phyloP scores from a whole-genome alignment of 2,888 invertebrate species.

The Cantharis lateralis region DNA sequence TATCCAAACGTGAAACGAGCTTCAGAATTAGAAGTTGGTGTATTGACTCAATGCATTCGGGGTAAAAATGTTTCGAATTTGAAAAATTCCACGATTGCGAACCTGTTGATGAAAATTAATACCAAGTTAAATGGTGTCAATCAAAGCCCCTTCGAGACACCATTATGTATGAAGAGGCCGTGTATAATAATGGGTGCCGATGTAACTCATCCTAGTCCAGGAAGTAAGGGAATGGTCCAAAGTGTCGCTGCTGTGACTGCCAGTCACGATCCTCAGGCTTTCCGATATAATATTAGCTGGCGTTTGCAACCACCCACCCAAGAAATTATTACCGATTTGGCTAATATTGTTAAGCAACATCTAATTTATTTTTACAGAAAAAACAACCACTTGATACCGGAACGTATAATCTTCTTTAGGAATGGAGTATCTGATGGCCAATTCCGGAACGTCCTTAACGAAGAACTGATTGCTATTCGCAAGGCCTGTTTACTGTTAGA shows the following conservation, averaged over 20 bases:
- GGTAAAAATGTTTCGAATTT: conserved; percentile 56
- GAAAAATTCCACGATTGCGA: conserved; percentile 66
- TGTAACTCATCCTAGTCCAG: conserved; percentile 87
- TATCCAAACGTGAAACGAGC: conserved; percentile 43
- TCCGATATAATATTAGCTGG: conserved; percentile 74
- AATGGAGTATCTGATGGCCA: conserved; percentile 90
- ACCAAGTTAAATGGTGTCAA: no score
- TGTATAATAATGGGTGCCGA: no score
- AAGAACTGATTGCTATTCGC: conserved; percentile 70
- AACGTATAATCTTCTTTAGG: conserved; percentile 74
- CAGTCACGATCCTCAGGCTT: conserved; percentile 70
- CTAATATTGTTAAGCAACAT: no score
- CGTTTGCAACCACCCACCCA: conserved; percentile 73
- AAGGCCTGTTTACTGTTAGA: conserved; percentile 68
- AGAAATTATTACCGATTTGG: conserved; percentile 77
- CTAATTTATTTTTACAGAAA: no score
- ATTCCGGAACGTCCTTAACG: conserved; percentile 69
- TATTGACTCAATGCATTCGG: conserved; percentile 77
- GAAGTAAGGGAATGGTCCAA: conserved; percentile 61
- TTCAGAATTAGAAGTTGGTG: conserved; percentile 70
- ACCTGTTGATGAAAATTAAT: conserved; percentile 80
- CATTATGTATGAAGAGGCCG: no score
- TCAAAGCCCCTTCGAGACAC: no score
- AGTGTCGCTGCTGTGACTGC: conserved; percentile 78
- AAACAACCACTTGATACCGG: conserved; percentile 56